Conservation (phyloP, 2,888 invertebrate species). For the Leptinotarsa rubiginosa region DNA sequence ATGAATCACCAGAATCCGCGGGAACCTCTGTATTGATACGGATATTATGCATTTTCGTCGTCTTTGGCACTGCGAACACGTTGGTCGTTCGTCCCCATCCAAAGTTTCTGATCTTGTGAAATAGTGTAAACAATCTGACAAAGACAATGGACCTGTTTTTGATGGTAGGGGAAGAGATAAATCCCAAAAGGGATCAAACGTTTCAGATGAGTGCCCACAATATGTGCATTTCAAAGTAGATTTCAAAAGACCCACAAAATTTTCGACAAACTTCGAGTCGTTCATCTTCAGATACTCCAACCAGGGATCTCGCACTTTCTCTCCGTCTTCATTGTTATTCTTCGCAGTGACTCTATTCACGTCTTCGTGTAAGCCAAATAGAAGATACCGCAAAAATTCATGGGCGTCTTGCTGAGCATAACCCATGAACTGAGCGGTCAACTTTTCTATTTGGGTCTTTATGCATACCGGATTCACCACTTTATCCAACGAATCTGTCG, state of each 20-base stretch:
- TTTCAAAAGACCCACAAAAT: neutral
- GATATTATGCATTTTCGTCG: neutral
- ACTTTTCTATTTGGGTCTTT: neutral
- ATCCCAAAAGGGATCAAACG: neutral
- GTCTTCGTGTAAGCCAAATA: no score
- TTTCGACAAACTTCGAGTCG: neutral
- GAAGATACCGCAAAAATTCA: no score
- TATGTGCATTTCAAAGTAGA: neutral
- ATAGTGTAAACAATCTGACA: neutral
- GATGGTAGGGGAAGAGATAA: neutral
- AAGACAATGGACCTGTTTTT: neutral
- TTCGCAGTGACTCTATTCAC: neutral
- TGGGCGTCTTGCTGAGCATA: no score
- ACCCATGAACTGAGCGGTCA: neutral
- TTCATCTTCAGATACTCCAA: neutral
- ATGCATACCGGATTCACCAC: neutral
- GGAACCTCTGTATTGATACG: neutral
- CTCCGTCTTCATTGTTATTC: neutral
- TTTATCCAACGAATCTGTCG: neutral
- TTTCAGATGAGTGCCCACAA: neutral
- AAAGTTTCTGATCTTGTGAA: neutral
- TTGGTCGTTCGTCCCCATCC: neutral
- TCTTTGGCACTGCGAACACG: neutral
- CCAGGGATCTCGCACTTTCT: neutral
- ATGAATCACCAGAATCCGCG: neutral